phyloP scores from a whole-genome alignment of 1,140 invertebrate genomes.

The Contarinia nasturtii region DNA sequence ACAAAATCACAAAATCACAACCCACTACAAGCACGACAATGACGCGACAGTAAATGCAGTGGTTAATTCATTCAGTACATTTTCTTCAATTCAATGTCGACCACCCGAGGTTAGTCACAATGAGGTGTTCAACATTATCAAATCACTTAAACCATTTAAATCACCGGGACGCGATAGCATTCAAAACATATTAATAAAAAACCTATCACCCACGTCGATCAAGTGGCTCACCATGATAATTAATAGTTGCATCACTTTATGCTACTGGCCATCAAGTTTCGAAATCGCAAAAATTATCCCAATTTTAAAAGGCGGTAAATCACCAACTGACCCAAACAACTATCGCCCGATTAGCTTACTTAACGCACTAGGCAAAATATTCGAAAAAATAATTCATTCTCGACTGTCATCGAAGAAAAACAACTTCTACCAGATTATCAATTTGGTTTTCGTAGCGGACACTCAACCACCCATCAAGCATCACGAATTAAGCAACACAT shows the following conservation, averaged over 20 bases:
- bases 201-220: neutral
- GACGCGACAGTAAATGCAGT: neutral
- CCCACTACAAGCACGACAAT: neutral
- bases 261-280: constrained; percentile 15
- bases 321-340: constrained; percentile 6
- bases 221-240: neutral
- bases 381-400: no score
- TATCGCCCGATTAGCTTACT: no score
- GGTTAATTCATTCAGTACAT: neutral
- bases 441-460: no score
- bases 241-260: constrained; percentile 7
- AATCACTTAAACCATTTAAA: no score
- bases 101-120: neutral
- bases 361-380: no score
- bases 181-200: neutral
- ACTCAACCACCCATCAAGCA: constrained; percentile 18
- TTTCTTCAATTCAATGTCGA: no score
- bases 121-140: neutral
- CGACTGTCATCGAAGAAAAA: no score
- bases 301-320: constrained; percentile 23
- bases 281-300: constrained; percentile 19
- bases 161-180: neutral
- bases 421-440: no score
- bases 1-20: neutral
- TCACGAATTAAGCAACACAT: constrained; percentile 13